phyloP scores from a whole-genome alignment of 2,888 invertebrate species.

The Chironomus riparius region DNA sequence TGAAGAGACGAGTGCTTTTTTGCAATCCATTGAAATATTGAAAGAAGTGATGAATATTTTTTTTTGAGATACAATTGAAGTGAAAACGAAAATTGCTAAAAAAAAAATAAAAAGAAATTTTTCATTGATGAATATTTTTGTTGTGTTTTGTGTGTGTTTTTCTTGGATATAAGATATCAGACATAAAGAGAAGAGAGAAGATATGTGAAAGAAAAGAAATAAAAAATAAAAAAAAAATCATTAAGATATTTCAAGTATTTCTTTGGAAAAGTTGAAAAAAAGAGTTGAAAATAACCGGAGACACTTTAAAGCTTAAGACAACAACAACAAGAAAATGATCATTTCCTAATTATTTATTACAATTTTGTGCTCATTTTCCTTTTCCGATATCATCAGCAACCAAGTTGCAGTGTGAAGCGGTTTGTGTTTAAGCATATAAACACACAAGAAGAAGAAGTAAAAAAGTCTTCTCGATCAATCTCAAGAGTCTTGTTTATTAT shows the following conservation, averaged over 20 bases:
- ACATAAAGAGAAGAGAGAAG: too few species aligned
- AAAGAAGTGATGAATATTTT: not conserved
- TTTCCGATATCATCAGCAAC: slow-evolving; percentile 5
- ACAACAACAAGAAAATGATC: not conserved
- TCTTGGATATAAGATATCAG: not conserved
- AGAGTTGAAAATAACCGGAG: not conserved
- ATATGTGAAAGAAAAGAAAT: not conserved
- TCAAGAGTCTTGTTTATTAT: not conserved
- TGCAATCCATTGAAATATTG: not conserved
- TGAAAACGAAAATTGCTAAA: slow-evolving; percentile 19
- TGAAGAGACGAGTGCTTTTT: slow-evolving; percentile 8
- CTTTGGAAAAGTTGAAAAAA: not conserved
- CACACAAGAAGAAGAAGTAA: not conserved
- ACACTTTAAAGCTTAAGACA: not conserved
- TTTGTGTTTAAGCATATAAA: not conserved
- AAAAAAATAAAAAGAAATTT: slow-evolving; percentile 1
- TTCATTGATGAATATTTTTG: slow-evolving; percentile 5
- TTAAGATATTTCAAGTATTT: not conserved
- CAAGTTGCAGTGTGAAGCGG: not conserved
- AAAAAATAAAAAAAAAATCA: not conserved
- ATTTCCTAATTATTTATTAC: slow-evolving; percentile 26
- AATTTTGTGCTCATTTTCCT: slow-evolving; percentile 24
- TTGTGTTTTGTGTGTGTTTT: not conserved
- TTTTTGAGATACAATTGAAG: slow-evolving; percentile 11
- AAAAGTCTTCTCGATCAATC: not conserved